Evolutionary conservation across 2,113 vertebrate species (phyloP).

Genomic region (Tachysurus vachellii): DNA sequence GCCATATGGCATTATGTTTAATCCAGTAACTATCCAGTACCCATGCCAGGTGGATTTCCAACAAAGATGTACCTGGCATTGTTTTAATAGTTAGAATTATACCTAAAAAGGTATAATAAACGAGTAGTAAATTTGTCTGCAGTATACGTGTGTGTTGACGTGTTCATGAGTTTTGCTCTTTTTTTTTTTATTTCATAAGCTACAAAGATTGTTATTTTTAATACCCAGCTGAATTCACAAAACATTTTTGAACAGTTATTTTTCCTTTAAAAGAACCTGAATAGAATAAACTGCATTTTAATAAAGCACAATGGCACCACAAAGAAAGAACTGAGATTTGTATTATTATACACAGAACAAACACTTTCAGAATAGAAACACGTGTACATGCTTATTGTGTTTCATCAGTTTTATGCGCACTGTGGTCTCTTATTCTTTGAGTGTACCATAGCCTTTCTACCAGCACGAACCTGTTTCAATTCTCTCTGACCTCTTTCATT

Average conservation of each 20-base stretch:
- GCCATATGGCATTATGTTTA: not conserved
- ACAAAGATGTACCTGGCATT: not conserved
- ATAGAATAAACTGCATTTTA: not conserved
- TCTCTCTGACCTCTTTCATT: not conserved
- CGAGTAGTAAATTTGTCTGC: not conserved
- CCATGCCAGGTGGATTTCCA: not conserved
- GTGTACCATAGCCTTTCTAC: not conserved
- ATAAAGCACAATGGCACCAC: not conserved
- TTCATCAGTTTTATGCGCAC: not conserved
- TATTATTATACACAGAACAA: not conserved
- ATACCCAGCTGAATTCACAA: not conserved
- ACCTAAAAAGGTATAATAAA: not conserved
- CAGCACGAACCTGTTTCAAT: not conserved
- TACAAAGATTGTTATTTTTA: not conserved
- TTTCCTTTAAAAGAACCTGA: not conserved
- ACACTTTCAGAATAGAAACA: not conserved
- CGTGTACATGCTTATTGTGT: not conserved
- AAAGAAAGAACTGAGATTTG: conserved; percentile 3
- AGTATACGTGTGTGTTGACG: not conserved
- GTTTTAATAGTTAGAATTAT: not conserved
- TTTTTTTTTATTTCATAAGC: not conserved
- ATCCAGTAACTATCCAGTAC: not conserved
- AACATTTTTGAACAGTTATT: not conserved
- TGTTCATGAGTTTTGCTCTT: not conserved
- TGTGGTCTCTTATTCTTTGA: not conserved